Conservation (phyloP, 37 sponge, comb jelly and placozoan genomes). For the Petrosia ficiformis region DNA sequence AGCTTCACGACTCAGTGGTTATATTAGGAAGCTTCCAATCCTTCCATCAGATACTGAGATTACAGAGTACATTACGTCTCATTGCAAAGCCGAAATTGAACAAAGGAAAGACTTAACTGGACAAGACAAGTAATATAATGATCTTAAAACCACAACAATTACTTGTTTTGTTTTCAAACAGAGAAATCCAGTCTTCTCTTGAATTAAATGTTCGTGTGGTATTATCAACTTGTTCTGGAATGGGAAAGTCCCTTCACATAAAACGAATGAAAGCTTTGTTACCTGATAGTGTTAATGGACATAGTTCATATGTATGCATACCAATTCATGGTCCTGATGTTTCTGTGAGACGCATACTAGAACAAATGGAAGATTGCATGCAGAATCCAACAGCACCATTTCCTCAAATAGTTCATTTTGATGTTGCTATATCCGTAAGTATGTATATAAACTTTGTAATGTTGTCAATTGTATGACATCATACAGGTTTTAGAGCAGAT, state of each 20-base stretch:
- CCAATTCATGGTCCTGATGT: conserved; percentile 13
- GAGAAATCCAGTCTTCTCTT: not conserved
- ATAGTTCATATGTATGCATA: not conserved
- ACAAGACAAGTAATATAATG: not conserved
- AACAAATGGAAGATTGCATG: not conserved
- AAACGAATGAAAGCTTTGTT: not conserved
- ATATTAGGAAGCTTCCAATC: not conserved
- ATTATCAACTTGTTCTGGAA: not conserved
- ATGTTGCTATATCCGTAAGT: not conserved
- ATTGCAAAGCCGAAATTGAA: not conserved
- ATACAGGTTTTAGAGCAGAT: conserved; percentile 36
- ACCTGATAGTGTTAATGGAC: not conserved
- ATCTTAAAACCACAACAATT: no score
- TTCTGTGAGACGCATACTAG: not conserved
- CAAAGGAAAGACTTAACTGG: not conserved
- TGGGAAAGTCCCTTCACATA: not conserved
- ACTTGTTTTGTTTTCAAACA: not conserved
- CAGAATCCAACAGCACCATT: not conserved
- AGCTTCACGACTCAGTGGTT: conserved; percentile 3
- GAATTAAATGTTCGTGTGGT: not conserved
- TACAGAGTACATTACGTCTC: not conserved
- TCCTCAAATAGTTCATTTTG: not conserved
- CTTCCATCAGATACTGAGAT: conserved; percentile 4
- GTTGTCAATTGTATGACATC: no score
- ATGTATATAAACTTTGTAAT: no score